Evolutionary conservation across 1,140 invertebrate species (phyloP).

Genomic region (Ceratina calcarata): DNA sequence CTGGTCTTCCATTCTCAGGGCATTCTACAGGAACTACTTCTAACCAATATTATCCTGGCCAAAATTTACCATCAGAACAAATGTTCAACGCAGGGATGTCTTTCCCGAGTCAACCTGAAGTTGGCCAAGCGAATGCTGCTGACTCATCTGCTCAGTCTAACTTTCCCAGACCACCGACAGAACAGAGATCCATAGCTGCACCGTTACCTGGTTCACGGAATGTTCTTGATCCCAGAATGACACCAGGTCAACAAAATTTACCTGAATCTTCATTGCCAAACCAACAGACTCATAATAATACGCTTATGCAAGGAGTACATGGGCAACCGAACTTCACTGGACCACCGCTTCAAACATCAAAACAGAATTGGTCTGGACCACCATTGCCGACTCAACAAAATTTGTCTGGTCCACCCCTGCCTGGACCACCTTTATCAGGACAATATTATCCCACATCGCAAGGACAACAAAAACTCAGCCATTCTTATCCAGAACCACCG

Average conservation of each 20-base stretch:
- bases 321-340: conserved; percentile 51
- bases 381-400: conserved; percentile 47
- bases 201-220: conserved; percentile 54
- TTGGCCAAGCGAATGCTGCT: conserved; percentile 53
- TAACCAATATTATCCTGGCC: conserved; percentile 65
- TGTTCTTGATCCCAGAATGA: conserved; percentile 48
- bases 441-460: conserved; percentile 38
- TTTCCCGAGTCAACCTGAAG: conserved; percentile 50
- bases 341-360: conserved; percentile 60
- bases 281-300: conserved; percentile 34
- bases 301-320: conserved; percentile 47
- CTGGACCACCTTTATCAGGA: conserved; percentile 39
- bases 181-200: conserved; percentile 37
- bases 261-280: conserved; percentile 70
- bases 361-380: conserved; percentile 52
- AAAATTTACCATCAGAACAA: conserved; percentile 60
- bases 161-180: conserved; percentile 55
- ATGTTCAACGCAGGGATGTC: conserved; percentile 62
- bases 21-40: conserved; percentile 56
- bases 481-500: conserved; percentile 16
- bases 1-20: conserved; percentile 61
- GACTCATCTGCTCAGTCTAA: conserved; percentile 63
- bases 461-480: conserved; percentile 39
- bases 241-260: conserved; percentile 50
- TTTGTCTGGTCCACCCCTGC: conserved; percentile 52